A percentile compares a stretch with the other conserved stretches of the same genome.
phyloP scores from a whole-genome alignment of 2,888 invertebrate genomes.

The Nesidiocoris tenuis region DNA sequence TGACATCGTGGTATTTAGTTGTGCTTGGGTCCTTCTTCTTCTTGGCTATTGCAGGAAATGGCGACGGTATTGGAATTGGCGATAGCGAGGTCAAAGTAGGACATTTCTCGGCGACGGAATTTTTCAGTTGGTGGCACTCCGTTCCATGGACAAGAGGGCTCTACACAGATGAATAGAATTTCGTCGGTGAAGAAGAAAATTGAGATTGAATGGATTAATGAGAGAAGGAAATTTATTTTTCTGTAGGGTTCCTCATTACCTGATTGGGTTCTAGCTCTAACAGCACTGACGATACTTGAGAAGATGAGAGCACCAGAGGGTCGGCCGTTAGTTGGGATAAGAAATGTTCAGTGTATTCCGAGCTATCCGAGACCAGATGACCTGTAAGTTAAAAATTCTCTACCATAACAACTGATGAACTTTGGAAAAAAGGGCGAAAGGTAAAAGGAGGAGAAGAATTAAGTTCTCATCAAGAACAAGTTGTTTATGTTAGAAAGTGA shows the following conservation, averaged over 20 bases:
- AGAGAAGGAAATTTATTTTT: too few relatives aligned
- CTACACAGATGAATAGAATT: too few relatives aligned
- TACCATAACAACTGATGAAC: too few relatives aligned
- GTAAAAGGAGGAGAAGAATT: too few relatives aligned
- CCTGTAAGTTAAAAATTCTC: not conserved
- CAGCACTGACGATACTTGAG: conserved; percentile 47
- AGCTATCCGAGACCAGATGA: conserved; percentile 32
- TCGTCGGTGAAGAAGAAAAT: not conserved
- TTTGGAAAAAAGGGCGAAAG: too few relatives aligned
- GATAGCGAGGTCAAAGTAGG: not conserved
- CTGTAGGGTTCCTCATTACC: too few relatives aligned
- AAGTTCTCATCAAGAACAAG: too few relatives aligned
- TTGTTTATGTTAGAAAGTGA: too few relatives aligned
- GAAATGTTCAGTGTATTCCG: conserved; percentile 44
- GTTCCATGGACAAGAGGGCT: not conserved
- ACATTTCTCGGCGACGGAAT: not conserved
- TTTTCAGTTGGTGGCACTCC: not conserved
- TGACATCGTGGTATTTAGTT: conserved; percentile 14
- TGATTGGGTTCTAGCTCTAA: conserved; percentile 44
- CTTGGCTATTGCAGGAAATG: not conserved
- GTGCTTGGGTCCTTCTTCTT: conserved; percentile 7
- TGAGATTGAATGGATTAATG: too few relatives aligned
- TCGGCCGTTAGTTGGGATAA: conserved; percentile 45
- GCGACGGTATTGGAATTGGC: conserved; percentile 5
- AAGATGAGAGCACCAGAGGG: conserved; percentile 32